Evolutionary conservation across 2,888 invertebrate species (phyloP).

Genomic region (Synanthedon andrenaeformis): DNA sequence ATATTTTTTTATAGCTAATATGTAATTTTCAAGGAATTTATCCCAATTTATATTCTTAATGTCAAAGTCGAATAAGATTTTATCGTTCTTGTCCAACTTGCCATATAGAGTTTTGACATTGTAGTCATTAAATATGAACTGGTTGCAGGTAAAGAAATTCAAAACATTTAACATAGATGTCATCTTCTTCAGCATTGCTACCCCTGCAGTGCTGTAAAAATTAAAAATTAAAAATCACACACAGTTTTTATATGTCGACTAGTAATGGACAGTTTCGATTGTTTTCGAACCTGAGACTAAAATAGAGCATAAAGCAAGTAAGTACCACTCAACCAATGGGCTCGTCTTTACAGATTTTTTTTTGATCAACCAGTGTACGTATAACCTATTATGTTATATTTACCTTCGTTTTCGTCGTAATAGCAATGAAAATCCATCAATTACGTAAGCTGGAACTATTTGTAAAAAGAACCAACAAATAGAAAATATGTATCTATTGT

Average conservation of each 20-base stretch:
- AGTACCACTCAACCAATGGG: too few species aligned
- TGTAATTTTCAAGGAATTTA: constrained; percentile 5
- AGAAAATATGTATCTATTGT: neutral
- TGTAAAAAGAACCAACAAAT: neutral
- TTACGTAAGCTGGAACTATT: constrained; percentile 1
- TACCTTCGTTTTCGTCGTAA: neutral
- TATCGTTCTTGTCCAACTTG: constrained; percentile 3
- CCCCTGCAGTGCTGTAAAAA: constrained; percentile 2
- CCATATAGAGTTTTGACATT: constrained; percentile 4
- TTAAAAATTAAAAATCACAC: neutral
- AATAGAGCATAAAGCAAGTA: too few species aligned
- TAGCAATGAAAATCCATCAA: constrained; percentile 1
- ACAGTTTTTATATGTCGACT: too few species aligned
- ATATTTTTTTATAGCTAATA: constrained; percentile 2
- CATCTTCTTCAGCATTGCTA: constrained; percentile 1
- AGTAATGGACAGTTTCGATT: too few species aligned
- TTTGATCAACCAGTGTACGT: too few species aligned
- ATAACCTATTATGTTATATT: neutral
- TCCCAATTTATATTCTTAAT: constrained; percentile 7
- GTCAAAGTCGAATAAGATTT: constrained; percentile 6
- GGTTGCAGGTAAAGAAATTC: constrained; percentile 4
- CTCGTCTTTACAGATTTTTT: too few species aligned
- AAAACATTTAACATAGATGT: neutral
- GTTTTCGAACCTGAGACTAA: too few species aligned
- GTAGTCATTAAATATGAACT: constrained; percentile 6